These are phyloP conservation scores for Aix galericulata DNA, from an alignment of 2,113 vertebrate species.

Conservation along the genomic window DNA sequence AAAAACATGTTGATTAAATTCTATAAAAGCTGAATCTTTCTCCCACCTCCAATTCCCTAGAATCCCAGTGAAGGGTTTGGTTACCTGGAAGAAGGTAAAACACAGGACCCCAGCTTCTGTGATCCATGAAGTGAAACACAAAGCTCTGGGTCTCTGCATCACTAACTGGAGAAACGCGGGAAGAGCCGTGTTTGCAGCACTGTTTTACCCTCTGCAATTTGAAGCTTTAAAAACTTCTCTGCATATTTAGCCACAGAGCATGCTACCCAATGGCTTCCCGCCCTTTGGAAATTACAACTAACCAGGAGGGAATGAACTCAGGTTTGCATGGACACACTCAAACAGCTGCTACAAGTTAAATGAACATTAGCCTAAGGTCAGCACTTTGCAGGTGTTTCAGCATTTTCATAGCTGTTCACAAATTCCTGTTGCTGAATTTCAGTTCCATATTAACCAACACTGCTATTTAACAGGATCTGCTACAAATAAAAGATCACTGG, in stretches of 20 bases:
- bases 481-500: background rate
- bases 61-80: background rate
- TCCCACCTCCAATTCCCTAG: background rate
- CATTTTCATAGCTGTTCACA: slow-evolving; percentile 47
- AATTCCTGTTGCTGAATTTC: slow-evolving; percentile 22
- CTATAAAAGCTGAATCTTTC: background rate
- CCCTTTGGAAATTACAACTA: slow-evolving; percentile 11
- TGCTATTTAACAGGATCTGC: background rate
- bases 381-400: slow-evolving; percentile 47
- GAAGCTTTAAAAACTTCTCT: slow-evolving; percentile 30
- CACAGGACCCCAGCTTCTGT: slow-evolving; percentile 55
- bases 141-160: slow-evolving; percentile 54
- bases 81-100: slow-evolving; percentile 78
- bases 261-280: slow-evolving; percentile 44
- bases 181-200: background rate
- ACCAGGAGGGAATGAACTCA: background rate
- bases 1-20: background rate
- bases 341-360: slow-evolving; percentile 57
- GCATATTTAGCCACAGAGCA: background rate
- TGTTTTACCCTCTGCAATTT: background rate
- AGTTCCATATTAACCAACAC: slow-evolving; percentile 46
- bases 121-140: slow-evolving; percentile 54
- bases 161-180: background rate
- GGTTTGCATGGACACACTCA: slow-evolving; percentile 34
- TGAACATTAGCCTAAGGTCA: slow-evolving; percentile 73